Percentiles rank a stretch among this genome's conserved stretches.
phyloP scores from a whole-genome alignment of 1,140 invertebrate genomes.

The Drosophila tristis region DNA sequence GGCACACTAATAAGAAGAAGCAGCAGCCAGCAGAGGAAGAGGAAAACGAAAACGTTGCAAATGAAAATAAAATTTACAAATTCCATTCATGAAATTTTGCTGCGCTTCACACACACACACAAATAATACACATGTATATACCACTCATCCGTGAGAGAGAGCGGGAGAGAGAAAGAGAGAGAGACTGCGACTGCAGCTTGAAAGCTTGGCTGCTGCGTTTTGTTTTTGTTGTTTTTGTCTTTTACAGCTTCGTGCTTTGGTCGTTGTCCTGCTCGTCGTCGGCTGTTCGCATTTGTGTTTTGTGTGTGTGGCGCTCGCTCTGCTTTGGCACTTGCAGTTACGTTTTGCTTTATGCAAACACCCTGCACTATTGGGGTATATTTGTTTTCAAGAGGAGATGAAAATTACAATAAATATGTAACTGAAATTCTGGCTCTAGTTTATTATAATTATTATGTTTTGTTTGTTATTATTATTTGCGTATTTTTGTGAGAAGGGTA shows the following conservation, averaged over 20 bases:
- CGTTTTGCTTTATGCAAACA: constrained; percentile 22
- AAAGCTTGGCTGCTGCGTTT: constrained; percentile 8
- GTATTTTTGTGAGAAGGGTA: no score
- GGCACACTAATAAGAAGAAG: no score
- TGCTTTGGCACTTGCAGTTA: constrained; percentile 66
- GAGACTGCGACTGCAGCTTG: constrained; percentile 22
- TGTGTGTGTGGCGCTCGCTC: constrained; percentile 76
- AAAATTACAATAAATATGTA: no score
- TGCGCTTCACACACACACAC: constrained; percentile 47
- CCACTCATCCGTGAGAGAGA: background rate
- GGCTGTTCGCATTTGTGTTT: constrained; percentile 28
- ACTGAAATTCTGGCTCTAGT: no score
- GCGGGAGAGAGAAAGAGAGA: constrained; percentile 6
- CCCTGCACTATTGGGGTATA: background rate
- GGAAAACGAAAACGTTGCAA: constrained; percentile 63
- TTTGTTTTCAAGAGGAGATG: no score
- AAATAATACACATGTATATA: background rate
- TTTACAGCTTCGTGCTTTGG: constrained; percentile 18
- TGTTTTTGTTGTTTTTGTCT: constrained; percentile 10
- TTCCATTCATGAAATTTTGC: constrained; percentile 82
- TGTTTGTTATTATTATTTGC: background rate
- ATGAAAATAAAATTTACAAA: constrained; percentile 83
- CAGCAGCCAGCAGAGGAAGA: constrained; percentile 22
- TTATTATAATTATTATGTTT: no score
- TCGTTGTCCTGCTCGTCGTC: constrained; percentile 19